Evolutionary conservation across 2,113 vertebrate species (phyloP).

Genomic region (Perccottus glenii): DNA sequence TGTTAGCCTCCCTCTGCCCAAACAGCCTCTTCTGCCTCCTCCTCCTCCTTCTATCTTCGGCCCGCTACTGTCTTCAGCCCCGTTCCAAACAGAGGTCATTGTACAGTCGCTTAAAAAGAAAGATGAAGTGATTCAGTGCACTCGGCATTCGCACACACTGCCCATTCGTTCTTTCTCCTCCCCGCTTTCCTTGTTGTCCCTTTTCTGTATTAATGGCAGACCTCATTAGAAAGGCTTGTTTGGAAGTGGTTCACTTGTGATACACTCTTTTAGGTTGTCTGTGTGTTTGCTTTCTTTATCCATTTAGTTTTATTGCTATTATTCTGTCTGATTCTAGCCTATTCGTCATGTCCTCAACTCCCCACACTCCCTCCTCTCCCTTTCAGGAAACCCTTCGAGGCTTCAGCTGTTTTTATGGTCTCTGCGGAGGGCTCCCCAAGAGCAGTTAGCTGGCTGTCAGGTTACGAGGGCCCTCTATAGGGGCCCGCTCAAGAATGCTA

Average conservation of each 20-base stretch:
- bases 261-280: slow-evolving; percentile 75
- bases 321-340: slow-evolving; percentile 54
- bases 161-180: slow-evolving; percentile 49
- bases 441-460: slow-evolving; percentile 79
- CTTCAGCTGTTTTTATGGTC: slow-evolving; percentile 68
- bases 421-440: slow-evolving; percentile 74
- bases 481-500: slow-evolving; percentile 81
- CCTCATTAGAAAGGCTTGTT: slow-evolving; percentile 87
- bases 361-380: slow-evolving; percentile 38
- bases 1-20: slow-evolving; percentile 67
- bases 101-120: slow-evolving; percentile 69
- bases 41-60: slow-evolving; percentile 42
- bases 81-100: slow-evolving; percentile 62
- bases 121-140: slow-evolving; percentile 68
- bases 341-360: slow-evolving; percentile 53
- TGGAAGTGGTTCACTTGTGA: slow-evolving; percentile 84
- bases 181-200: slow-evolving; percentile 31
- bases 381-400: slow-evolving; percentile 64
- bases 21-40: slow-evolving; percentile 54
- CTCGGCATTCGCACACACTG: slow-evolving; percentile 59
- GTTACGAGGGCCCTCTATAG: slow-evolving; percentile 82
- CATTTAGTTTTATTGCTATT: slow-evolving; percentile 64
- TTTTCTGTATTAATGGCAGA: slow-evolving; percentile 70
- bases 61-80: slow-evolving; percentile 56
- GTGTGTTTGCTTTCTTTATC: slow-evolving; percentile 52